Evolutionary conservation across 2,888 invertebrate species (phyloP), one percentile per base, ranked within the genome.

Genomic region (Metacarcinus magister): DNA sequence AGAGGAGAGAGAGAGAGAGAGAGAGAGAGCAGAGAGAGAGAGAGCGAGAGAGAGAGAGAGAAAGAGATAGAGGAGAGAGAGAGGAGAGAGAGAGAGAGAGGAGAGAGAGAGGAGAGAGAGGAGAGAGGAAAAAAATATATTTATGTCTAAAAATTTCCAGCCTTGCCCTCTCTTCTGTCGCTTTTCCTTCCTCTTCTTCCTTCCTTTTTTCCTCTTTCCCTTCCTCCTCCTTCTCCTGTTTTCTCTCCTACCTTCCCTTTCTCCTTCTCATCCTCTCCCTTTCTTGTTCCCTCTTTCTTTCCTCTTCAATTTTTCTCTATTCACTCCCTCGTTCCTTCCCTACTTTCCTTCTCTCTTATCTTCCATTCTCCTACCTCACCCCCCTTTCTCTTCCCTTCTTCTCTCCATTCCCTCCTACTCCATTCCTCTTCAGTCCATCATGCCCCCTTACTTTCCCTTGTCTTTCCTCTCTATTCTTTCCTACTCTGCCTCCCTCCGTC

Each of bases 11-110:
- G 67, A 67, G 67, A 67, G 67, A 67, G 67, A 67, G 67, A 67
- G 67, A 67, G 67, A 67, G 67, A 67, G 67, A 67, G 67, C n/a
- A 67, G 67, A 67, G 67, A 67, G 67, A 67, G 67, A 67, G 67
- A 67, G 67, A 67, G 67, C 19, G 67, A 67, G 67, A 67, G 67
- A 67, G 67, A 67, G 67, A 67, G 67, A 23, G 67, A 67, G 67
- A 16, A 23, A 23, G 5, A 23, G n/a, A 5, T 2, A 1, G 0
- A n/a, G n/a, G n/a, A n/a, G n/a, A n/a, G n/a, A n/a, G n/a, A n/a
- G n/a, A n/a, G n/a, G n/a, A n/a, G n/a, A n/a, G n/a, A n/a, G n/a
- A n/a, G n/a, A n/a, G n/a, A n/a, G n/a, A n/a, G n/a, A n/a, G n/a
- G n/a, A n/a, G n/a, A n/a, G n/a, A n/a, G n/a, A n/a, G n/a, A n/a